phyloP scores from a whole-genome alignment of 1,140 invertebrate species.

The Fopius arisanus region DNA sequence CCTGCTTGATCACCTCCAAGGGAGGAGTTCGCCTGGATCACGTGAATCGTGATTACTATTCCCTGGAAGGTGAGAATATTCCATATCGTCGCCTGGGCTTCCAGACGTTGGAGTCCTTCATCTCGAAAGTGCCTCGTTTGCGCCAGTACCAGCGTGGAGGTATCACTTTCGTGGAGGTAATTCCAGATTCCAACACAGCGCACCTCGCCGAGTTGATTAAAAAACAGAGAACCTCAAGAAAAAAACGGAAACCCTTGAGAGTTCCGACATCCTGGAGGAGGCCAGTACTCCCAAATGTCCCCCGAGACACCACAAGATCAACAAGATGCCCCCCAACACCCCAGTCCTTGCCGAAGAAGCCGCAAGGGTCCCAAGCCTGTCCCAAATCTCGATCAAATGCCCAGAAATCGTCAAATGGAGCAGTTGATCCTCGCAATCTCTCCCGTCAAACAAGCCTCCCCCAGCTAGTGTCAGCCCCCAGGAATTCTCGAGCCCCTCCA shows the following conservation, averaged over 20 bases:
- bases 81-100: background rate
- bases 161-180: background rate
- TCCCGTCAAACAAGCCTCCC: background rate
- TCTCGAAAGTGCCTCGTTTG: background rate
- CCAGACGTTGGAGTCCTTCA: background rate
- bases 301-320: too few species aligned
- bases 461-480: background rate
- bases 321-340: too few species aligned
- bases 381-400: background rate
- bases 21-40: background rate
- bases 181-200: background rate
- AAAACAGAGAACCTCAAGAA: background rate
- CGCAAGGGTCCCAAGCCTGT: too few species aligned
- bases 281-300: too few species aligned
- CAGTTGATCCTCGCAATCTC: background rate
- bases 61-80: background rate
- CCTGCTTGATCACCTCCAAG: background rate
- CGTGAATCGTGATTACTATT: background rate
- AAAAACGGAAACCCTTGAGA: background rate
- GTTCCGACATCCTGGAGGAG: too few species aligned
- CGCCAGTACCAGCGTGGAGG: background rate
- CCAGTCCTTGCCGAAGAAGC: too few species aligned
- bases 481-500: background rate
- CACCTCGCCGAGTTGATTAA: background rate
- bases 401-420: background rate